These are phyloP conservation scores for Drosophila mimetica DNA, from an alignment of 2,888 invertebrate genomes.

Conservation along the genomic window DNA sequence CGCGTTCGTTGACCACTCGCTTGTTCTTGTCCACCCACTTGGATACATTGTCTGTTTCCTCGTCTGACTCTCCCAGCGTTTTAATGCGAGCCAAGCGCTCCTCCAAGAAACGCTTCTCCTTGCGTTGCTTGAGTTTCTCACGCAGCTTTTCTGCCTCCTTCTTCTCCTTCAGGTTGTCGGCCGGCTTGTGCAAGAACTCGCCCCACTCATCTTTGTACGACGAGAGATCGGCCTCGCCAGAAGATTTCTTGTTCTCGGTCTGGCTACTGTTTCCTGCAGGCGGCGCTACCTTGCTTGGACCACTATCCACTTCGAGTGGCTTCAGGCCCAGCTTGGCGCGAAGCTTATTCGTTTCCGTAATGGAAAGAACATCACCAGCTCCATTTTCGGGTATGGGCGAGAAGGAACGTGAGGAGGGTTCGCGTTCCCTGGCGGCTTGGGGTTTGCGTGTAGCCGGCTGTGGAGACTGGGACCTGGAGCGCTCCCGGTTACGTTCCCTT, in stretches of 20 bases:
- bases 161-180: conserved; percentile 90
- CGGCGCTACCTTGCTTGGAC: conserved; percentile 79
- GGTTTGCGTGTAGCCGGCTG: conserved; percentile 13
- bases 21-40: conserved; percentile 94
- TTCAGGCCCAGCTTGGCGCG: conserved; percentile 97
- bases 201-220: conserved; percentile 86
- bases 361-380: conserved; percentile 87
- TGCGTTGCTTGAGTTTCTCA: conserved; percentile 90
- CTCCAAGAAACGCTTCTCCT: conserved; percentile 89
- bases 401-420: conserved; percentile 57
- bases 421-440: conserved; percentile 2
- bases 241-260: conserved; percentile 47
- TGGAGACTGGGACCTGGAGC: conserved; percentile 47
- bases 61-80: conserved; percentile 92
- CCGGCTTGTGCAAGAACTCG: conserved; percentile 95
- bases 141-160: conserved; percentile 92
- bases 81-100: conserved; percentile 89
- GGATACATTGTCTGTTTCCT: conserved; percentile 89
- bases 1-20: conserved; percentile 90
- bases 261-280: conserved; percentile 38
- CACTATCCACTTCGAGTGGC: conserved; percentile 90
- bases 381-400: conserved; percentile 84
- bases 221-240: conserved; percentile 75
- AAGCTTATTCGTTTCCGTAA: conserved; percentile 94
- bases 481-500: conserved; percentile 62